Conservation (phyloP, 2,797 vertebrate genomes). For the Jordanella pulchra region DNA sequence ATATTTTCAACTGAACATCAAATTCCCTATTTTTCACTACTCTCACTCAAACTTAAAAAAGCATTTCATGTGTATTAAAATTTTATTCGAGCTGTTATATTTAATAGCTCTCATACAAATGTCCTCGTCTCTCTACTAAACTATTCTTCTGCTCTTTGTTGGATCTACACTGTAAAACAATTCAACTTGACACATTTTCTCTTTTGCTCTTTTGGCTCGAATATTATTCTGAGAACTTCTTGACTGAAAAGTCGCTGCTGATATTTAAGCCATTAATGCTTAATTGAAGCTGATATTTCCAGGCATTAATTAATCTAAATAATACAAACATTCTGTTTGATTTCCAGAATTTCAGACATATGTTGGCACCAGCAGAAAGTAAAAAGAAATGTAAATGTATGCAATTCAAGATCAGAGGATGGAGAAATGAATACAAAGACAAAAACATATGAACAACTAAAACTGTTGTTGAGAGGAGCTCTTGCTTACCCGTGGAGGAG, state of each 20-base stretch:
- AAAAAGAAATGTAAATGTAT: conserved; percentile 24
- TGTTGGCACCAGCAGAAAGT: conserved; percentile 30
- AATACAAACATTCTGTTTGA: conserved; percentile 15
- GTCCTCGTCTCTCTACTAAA: background rate
- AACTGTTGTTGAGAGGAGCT: conserved; percentile 39
- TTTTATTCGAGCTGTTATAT: background rate
- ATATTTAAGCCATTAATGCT: too few relatives aligned
- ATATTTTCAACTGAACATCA: background rate
- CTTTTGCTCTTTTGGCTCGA: background rate
- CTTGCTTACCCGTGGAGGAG: conserved; percentile 90
- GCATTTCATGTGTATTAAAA: background rate
- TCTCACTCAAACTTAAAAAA: background rate
- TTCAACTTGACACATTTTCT: background rate
- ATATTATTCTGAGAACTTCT: background rate
- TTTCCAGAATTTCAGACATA: conserved; percentile 27
- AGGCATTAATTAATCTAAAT: background rate
- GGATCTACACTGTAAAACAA: background rate
- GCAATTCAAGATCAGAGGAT: conserved; percentile 41
- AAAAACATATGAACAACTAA: conserved; percentile 35
- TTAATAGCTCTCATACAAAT: background rate
- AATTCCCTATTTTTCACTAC: background rate
- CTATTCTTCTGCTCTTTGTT: background rate
- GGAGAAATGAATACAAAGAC: conserved; percentile 27
- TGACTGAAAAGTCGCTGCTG: background rate
- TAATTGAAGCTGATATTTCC: background rate